Conservation (phyloP, 2,888 invertebrate genomes). For the Acholoe squamosa region DNA sequence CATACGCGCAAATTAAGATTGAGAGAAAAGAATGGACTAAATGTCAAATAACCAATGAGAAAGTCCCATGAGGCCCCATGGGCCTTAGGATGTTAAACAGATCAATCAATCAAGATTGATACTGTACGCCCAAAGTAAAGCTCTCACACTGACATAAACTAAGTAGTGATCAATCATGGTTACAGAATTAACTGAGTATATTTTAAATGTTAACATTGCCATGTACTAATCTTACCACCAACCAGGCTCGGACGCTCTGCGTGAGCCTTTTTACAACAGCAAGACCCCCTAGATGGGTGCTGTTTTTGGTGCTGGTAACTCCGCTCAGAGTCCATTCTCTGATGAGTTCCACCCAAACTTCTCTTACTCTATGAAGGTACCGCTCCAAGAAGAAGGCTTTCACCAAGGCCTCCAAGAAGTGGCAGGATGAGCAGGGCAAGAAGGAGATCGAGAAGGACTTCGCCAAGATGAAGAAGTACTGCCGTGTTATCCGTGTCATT, state of each 20-base stretch:
- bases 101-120: too few relatives aligned
- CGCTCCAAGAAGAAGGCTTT: conserved; percentile 99
- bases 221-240: neutral
- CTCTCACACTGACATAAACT: too few relatives aligned
- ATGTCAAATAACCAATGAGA: too few relatives aligned
- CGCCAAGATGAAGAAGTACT: conserved; percentile 98
- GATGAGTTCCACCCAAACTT: conserved; percentile 58
- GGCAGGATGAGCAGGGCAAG: conserved; percentile 98
- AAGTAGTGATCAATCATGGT: neutral
- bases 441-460: conserved; percentile 98
- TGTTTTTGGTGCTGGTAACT: conserved; percentile 36
- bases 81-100: too few relatives aligned
- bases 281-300: conserved; percentile 17
- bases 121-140: too few relatives aligned
- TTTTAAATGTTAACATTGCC: neutral
- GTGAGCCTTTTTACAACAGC: conserved; percentile 24
- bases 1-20: too few relatives aligned
- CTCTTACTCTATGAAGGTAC: conserved; percentile 89
- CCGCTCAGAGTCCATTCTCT: conserved; percentile 64
- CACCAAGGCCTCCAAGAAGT: conserved; percentile 98
- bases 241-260: conserved; percentile 59
- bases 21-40: too few relatives aligned
- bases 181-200: too few relatives aligned
- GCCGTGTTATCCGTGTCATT: conserved; percentile 97
- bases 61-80: too few relatives aligned